Base-by-base conservation (phyloP, 1,140 invertebrate genomes). In the Vanessa atalanta region DNA sequence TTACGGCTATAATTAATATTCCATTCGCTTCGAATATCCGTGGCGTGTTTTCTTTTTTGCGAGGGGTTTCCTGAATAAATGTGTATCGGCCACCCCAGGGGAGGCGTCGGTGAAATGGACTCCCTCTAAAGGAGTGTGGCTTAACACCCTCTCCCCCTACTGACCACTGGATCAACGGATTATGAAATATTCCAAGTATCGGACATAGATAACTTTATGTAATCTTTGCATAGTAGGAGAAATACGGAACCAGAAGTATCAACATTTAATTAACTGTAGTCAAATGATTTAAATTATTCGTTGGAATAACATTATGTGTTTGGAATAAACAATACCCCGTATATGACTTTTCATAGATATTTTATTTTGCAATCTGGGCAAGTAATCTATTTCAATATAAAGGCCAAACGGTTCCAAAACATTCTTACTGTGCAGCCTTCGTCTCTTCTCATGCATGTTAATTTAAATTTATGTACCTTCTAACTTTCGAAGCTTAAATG, bases 141-240 rank as follows among this genome's bases (percentile, higher is more conserved):
- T 63, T 65, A 66, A 60, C 72, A 71, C 73, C 79, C 70, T 47
- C 53, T 50, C 80, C 57, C 65, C 75, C 73, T 57, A 73, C 79
- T 87, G 87, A 87, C 87, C 87, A 83, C 77, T 87, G 81, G 83
- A 81, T 84, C 81, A 88, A 82, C 80, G 86, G 84, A 87, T 88
- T 86, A 87, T 85, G 82, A 83, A 87, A 88, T 86, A 86, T 86
- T 86, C 83, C 80, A 83, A 72, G 31, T 37, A 61, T 61, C 14
- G 26, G 26, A 37, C 57, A n/a, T 37, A 61, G 26, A 61, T 61
- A 15, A 61, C 26, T 60, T 11, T 15, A 23, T 57, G 12, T 60
- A 9, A 60, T 60, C 57, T 60, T 15, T 60, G 23, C 26, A 60
- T 31, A 60, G 57, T 60, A 14, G 3, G 26, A 31, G 26, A 31